Evolutionary conservation across 2,888 invertebrate species (phyloP).

Genomic region (Ornithoptera priamus): DNA sequence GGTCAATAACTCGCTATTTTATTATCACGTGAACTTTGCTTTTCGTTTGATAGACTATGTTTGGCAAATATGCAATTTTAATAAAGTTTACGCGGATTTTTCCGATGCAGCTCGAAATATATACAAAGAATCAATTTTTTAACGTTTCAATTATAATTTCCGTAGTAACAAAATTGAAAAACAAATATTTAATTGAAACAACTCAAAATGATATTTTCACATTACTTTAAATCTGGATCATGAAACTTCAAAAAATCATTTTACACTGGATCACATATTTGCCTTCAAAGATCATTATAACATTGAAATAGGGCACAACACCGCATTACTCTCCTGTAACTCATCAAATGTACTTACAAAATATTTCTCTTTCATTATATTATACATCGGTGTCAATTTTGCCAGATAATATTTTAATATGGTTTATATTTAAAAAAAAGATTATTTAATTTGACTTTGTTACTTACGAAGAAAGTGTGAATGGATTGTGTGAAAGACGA

Average conservation of each 20-base stretch:
- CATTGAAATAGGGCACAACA: constrained; percentile 19
- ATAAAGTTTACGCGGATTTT: constrained; percentile 5
- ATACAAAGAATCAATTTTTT: neutral
- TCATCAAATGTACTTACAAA: constrained; percentile 20
- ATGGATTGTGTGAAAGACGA: no score
- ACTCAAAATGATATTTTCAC: neutral
- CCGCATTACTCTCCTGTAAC: constrained; percentile 12
- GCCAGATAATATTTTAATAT: constrained; percentile 12
- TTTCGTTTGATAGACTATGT: constrained; percentile 18
- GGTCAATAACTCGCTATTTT: constrained; percentile 2
- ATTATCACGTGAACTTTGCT: constrained; percentile 16
- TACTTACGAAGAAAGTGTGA: no score
- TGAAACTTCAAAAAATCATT: constrained; percentile 5
- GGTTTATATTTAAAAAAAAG: constrained; percentile 3
- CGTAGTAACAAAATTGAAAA: neutral
- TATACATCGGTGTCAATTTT: constrained; percentile 20
- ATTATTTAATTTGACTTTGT: neutral
- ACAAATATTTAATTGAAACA: neutral
- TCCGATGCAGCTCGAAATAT: neutral
- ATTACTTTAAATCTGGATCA: constrained; percentile 1
- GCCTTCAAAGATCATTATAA: constrained; percentile 19
- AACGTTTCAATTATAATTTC: neutral
- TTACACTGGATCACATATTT: neutral
- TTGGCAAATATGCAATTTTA: constrained; percentile 26
- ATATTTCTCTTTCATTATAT: constrained; percentile 22